Evolutionary conservation across 2,797 vertebrate species (phyloP), one percentile per base, ranked within the genome.

Genomic region (Taeniopygia guttata): DNA sequence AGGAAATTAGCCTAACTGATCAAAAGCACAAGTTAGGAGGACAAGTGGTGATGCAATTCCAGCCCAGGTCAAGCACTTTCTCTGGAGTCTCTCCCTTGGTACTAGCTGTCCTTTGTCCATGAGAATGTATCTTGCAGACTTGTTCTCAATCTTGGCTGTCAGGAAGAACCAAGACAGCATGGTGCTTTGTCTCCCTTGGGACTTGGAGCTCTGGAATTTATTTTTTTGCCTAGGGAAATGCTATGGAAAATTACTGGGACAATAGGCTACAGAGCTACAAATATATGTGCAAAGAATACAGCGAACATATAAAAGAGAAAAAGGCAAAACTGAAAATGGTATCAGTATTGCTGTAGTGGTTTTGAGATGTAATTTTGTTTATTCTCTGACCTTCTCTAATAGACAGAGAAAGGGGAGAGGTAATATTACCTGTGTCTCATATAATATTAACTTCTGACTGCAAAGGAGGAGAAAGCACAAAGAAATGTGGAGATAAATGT

Each of bases 241-340:
- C 22, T 27, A 22, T 27, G 22, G 51, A 56, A 79, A 56, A 30
- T 8, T 66, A 46, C 27, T 56, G 51, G 42, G 42, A 79, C 62
- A 46, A n/a, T 13, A 22, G 29, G 42, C 42, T 56, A 22, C 11
- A 67, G 34, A 79, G 22, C 7, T 32, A 38, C n/a, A 56, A 55
- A 79, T 46, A 13, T 14, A 14, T n/a, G 11, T 3, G 4, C 0
- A 0, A 79, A 56, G 34, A 26, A 26, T 27, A 16, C 17, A 55
- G 17, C 56, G 29, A 48, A 40, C 11, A 46, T 21, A n/a, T 3
- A 55, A 45, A 66, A 46, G 42, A 66, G 14, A 66, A 46, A 54
- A 78, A 38, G 10, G 14, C 18, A 55, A 66, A 38, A 66, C 1
- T 3, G 5, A 38, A 46, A 38, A 66, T 32, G 22, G n/a, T 36